A percentile compares a stretch with the other conserved stretches of the same genome.
Evolutionary conservation across 2,888 invertebrate species (phyloP).

Genomic region (Cotesia congregata): DNA sequence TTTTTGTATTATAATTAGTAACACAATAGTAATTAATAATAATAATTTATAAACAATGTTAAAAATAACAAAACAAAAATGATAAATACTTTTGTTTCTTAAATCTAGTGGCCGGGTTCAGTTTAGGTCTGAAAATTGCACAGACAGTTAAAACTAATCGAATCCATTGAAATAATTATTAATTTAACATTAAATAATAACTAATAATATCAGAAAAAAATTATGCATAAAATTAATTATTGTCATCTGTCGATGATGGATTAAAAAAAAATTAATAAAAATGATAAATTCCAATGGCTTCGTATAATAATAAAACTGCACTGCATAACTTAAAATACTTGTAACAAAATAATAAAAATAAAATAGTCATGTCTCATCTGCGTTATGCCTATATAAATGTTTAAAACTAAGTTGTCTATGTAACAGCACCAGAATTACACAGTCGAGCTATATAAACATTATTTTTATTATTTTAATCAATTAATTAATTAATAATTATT

Average conservation of each 20-base stretch:
- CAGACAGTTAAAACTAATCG: slow-evolving; percentile 21
- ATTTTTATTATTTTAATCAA: neutral
- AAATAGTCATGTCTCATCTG: slow-evolving; percentile 3
- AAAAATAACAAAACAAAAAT: slow-evolving; percentile 35
- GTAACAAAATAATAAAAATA: slow-evolving; percentile 18
- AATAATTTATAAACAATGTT: slow-evolving; percentile 18
- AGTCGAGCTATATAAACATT: slow-evolving; percentile 2
- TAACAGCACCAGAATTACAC: slow-evolving; percentile 27
- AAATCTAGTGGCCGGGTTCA: slow-evolving; percentile 42
- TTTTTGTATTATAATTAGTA: slow-evolving; percentile 4
- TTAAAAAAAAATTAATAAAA: slow-evolving; percentile 31
- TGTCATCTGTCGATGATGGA: slow-evolving; percentile 8
- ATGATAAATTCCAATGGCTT: slow-evolving; percentile 24
- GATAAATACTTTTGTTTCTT: slow-evolving; percentile 34
- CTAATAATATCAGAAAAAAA: neutral
- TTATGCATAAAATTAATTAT: neutral
- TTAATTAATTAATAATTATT: neutral
- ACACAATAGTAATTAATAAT: slow-evolving; percentile 32
- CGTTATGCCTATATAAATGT: neutral
- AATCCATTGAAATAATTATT: slow-evolving; percentile 27
- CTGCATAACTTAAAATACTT: neutral
- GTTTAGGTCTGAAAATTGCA: slow-evolving; percentile 27
- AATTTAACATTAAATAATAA: neutral
- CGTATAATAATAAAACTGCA: neutral
- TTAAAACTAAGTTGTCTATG: slow-evolving; percentile 13